Conservation (phyloP, 2,797 vertebrate species). For the Myripristis jacobus region DNA sequence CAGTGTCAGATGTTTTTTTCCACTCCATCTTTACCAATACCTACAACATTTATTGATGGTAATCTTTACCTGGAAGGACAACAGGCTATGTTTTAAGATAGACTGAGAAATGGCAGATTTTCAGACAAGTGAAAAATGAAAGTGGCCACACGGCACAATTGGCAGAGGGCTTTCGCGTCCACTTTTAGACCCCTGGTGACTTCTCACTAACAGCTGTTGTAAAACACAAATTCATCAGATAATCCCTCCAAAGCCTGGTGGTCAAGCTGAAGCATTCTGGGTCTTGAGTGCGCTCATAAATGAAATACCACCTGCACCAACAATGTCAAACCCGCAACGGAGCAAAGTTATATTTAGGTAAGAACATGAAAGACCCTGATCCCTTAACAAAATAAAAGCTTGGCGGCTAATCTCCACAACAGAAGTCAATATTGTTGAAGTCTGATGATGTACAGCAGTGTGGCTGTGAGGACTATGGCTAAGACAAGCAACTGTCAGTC, state of each 20-base stretch:
- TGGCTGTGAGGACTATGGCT: conserved; percentile 50
- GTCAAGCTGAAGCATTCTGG: conserved; percentile 87
- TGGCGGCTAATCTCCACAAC: conserved; percentile 82
- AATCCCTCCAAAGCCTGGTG: conserved; percentile 86
- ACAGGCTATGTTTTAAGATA: conserved; percentile 40
- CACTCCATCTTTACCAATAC: conserved; percentile 40
- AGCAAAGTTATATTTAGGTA: conserved; percentile 85
- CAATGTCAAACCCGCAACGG: conserved; percentile 75
- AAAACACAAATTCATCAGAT: conserved; percentile 89
- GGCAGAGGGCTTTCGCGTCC: conserved; percentile 70
- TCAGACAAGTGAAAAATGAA: conserved; percentile 68
- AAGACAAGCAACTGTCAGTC: conserved; percentile 74
- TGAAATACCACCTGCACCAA: conserved; percentile 83
- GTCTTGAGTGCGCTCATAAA: conserved; percentile 83
- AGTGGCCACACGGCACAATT: conserved; percentile 65
- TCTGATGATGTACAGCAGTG: conserved; percentile 77
- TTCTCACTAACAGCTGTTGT: conserved; percentile 88
- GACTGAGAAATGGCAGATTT: conserved; percentile 12
- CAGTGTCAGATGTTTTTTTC: conserved; percentile 34
- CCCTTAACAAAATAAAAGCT: conserved; percentile 88
- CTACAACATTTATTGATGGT: neutral
- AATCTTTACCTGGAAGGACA: conserved; percentile 21
- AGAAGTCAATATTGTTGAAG: conserved; percentile 84
- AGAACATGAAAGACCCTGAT: conserved; percentile 86
- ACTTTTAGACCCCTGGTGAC: conserved; percentile 89